Conservation (phyloP, 2,888 invertebrate genomes). For the Caradrina kadenii region DNA sequence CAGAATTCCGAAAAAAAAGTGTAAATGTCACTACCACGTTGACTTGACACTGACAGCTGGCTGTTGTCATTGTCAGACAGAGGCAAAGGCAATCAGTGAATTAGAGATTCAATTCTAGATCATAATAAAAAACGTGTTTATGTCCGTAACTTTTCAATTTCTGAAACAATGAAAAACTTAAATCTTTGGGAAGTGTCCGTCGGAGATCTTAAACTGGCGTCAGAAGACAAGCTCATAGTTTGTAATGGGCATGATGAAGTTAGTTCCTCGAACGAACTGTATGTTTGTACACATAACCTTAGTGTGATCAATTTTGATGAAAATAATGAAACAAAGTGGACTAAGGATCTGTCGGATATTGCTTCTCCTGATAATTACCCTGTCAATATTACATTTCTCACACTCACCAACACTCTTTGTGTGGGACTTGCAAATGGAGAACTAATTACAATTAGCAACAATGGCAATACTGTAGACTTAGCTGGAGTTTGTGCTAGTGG, state of each 20-base stretch:
- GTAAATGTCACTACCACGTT: not conserved
- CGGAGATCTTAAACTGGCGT: slow-evolving; percentile 69
- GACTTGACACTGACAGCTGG: slow-evolving; percentile 7
- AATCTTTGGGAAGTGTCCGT: slow-evolving; percentile 79
- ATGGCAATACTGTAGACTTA: slow-evolving; percentile 73
- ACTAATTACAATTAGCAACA: slow-evolving; percentile 76
- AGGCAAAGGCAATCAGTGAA: not conserved
- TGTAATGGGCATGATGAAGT: slow-evolving; percentile 81
- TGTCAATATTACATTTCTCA: slow-evolving; percentile 81
- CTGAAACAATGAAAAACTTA: slow-evolving; percentile 81
- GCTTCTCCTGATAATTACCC: slow-evolving; percentile 85
- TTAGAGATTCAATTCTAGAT: not conserved
- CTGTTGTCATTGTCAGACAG: not conserved
- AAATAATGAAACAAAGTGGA: slow-evolving; percentile 78
- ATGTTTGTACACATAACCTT: slow-evolving; percentile 82
- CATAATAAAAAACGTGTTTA: slow-evolving; percentile 54
- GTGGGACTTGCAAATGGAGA: slow-evolving; percentile 84
- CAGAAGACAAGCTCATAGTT: slow-evolving; percentile 70
- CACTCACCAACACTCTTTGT: slow-evolving; percentile 78
- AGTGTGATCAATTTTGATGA: slow-evolving; percentile 75
- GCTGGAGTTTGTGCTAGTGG: slow-evolving; percentile 81
- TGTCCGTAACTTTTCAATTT: slow-evolving; percentile 21
- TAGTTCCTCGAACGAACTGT: slow-evolving; percentile 76
- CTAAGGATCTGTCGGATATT: slow-evolving; percentile 73
- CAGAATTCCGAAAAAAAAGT: not conserved